Percentiles rank a stretch among this genome's conserved stretches.
phyloP scores from a whole-genome alignment of 1,140 invertebrate genomes.

The Heliothis subflexa region DNA sequence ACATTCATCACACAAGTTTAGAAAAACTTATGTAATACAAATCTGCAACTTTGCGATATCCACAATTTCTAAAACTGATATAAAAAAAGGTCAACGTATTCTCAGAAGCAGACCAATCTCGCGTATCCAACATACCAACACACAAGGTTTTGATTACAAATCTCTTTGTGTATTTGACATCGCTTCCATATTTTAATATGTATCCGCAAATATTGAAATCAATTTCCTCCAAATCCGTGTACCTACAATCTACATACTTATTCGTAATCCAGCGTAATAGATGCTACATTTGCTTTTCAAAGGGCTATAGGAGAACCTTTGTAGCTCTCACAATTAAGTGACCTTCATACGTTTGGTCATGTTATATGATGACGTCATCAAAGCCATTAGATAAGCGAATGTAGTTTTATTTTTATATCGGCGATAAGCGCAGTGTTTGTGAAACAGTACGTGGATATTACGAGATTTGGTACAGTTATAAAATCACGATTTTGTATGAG shows the following conservation, averaged over 20 bases:
- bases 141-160: not conserved
- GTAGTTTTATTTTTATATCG: slow-evolving; percentile 2
- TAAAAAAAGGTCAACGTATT: not conserved
- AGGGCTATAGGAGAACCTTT: not conserved
- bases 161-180: not conserved
- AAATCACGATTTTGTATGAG: not conserved
- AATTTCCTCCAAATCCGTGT: slow-evolving; percentile 13
- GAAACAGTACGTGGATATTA: slow-evolving; percentile 21
- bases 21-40: not conserved
- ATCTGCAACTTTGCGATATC: not conserved
- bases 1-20: not conserved
- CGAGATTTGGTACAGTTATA: not conserved
- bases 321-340: slow-evolving; percentile 10
- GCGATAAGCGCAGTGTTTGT: slow-evolving; percentile 9
- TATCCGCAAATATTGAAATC: not conserved
- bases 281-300: not conserved
- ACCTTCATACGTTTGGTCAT: slow-evolving; percentile 18
- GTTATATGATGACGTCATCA: slow-evolving; percentile 16
- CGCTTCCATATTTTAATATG: not conserved
- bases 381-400: slow-evolving; percentile 2
- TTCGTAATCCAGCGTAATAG: not conserved
- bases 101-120: not conserved
- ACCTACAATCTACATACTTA: not conserved
- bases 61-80: too few species aligned
- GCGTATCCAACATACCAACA: not conserved